A percentile compares a stretch with the other conserved stretches of the same genome.
Evolutionary conservation across 2,888 invertebrate species (phyloP).

Genomic region (Unio pictorum): DNA sequence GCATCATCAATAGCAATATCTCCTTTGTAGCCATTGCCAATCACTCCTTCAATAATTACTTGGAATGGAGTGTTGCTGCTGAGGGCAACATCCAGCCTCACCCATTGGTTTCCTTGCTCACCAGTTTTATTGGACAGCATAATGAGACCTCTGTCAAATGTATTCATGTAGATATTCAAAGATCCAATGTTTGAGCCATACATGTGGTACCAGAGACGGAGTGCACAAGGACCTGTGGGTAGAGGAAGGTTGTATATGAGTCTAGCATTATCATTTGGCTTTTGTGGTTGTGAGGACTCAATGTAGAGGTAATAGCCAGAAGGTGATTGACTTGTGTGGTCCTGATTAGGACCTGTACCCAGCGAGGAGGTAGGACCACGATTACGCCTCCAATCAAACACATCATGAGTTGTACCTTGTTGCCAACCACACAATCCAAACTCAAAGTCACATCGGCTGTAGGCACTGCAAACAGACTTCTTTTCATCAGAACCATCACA

Average conservation of each 20-base stretch:
- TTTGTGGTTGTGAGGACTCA: slow-evolving; percentile 45
- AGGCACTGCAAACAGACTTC: slow-evolving; percentile 35
- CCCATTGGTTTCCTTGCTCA: slow-evolving; percentile 47
- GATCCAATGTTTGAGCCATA: slow-evolving; percentile 53
- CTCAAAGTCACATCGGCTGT: slow-evolving; percentile 64
- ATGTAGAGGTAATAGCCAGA: slow-evolving; percentile 57
- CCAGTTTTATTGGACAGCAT: slow-evolving; percentile 30
- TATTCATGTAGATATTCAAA: slow-evolving; percentile 45
- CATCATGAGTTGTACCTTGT: slow-evolving; percentile 36
- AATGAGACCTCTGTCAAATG: slow-evolving; percentile 26
- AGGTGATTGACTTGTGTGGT: slow-evolving; percentile 53
- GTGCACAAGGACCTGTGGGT: slow-evolving; percentile 44
- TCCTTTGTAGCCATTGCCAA: slow-evolving; percentile 54
- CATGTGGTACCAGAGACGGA: slow-evolving; percentile 68
- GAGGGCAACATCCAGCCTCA: slow-evolving; percentile 30
- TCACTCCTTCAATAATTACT: slow-evolving; percentile 58
- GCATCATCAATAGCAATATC: slow-evolving; percentile 67
- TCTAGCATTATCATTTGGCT: slow-evolving; percentile 40
- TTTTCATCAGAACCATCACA: slow-evolving; percentile 55
- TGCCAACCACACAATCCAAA: slow-evolving; percentile 61
- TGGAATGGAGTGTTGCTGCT: slow-evolving; percentile 40
- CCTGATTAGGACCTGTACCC: slow-evolving; percentile 54
- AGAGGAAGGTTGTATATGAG: slow-evolving; percentile 42
- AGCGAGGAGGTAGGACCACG: slow-evolving; percentile 38
- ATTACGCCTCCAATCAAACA: slow-evolving; percentile 58